phyloP scores from a whole-genome alignment of 2,888 invertebrate genomes.

The Troides helena region DNA sequence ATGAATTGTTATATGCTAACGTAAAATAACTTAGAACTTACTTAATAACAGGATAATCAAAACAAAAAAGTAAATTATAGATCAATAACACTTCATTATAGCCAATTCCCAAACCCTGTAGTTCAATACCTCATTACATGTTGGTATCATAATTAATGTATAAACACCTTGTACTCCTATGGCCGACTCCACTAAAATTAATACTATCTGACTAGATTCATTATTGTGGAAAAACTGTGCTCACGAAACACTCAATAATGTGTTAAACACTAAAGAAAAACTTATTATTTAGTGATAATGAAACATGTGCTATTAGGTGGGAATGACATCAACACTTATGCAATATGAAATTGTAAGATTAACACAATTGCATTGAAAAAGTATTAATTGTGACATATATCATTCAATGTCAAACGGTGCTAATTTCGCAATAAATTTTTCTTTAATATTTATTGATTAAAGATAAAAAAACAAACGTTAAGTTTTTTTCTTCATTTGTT shows the following conservation, averaged over 20 bases:
- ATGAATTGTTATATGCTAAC: background rate
- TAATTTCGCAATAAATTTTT: background rate
- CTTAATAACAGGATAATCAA: background rate
- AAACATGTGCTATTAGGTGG: conserved; percentile 9
- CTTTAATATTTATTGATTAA: background rate
- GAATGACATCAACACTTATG: background rate
- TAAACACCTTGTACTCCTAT: background rate
- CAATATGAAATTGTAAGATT: background rate
- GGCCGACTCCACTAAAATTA: background rate
- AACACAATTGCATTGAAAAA: conserved; percentile 5
- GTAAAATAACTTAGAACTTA: background rate
- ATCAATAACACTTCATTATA: background rate
- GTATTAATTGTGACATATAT: background rate
- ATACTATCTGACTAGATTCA: conserved; percentile 2
- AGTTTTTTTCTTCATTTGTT: too few species aligned
- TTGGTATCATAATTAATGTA: background rate
- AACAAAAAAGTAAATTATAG: background rate
- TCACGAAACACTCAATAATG: conserved; percentile 13
- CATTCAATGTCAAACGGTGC: background rate
- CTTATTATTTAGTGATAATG: conserved; percentile 5
- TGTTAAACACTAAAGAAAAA: conserved; percentile 24
- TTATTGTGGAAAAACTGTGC: background rate
- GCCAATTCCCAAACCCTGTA: conserved; percentile 47
- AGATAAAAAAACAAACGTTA: background rate
- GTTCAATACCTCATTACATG: conserved; percentile 22